Evolutionary conservation across 2,888 invertebrate genomes (phyloP), one percentile per base, ranked within the genome.

Genomic region (Eristalis arbustorum): DNA sequence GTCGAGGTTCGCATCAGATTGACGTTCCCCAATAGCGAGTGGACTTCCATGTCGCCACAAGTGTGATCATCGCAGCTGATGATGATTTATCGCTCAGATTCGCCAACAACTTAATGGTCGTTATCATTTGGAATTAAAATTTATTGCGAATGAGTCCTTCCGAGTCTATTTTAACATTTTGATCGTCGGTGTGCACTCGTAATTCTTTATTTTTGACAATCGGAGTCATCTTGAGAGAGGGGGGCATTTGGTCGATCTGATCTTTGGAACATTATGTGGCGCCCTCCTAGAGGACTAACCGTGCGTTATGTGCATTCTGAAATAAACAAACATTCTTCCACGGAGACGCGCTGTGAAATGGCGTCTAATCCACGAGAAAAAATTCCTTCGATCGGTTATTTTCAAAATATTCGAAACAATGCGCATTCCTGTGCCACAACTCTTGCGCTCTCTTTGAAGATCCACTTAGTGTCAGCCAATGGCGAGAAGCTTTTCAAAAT

Each of bases 401-500:
- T n/a, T 25, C 25, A n/a, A 49, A 18, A n/a, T 25, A 1, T 56
- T 56, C 3, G 18, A 56, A 56, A 18, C 10, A n/a, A n/a, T 18
- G 5, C 56, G 14, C 56, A 56, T n/a, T n/a, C 22, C n/a, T 18
- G 18, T 56, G 14, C n/a, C 56, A 18, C 56, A 31, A 61, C 23
- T 23, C 67, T 22, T 76, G 68, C 42, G 61, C 63, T 71, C 40
- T 25, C 69, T 64, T 77, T 64, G 57, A 69, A 69, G 13, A 57
- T 23, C 57, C 57, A 31, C 14, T 49, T 18, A 62, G 59, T 56
- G 23, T 28, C 76, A 31, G 1, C 69, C 31, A 69, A 76, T 67
- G 34, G 34, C 11, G 11, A 10, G 11, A 37, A 37, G 11, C 34
- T 10, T 37, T 37, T 11, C 34, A 37, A 11, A 37, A 37, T 37